Evolutionary conservation across 2,888 invertebrate genomes (phyloP).

Genomic region (Argyra leucocephala): DNA sequence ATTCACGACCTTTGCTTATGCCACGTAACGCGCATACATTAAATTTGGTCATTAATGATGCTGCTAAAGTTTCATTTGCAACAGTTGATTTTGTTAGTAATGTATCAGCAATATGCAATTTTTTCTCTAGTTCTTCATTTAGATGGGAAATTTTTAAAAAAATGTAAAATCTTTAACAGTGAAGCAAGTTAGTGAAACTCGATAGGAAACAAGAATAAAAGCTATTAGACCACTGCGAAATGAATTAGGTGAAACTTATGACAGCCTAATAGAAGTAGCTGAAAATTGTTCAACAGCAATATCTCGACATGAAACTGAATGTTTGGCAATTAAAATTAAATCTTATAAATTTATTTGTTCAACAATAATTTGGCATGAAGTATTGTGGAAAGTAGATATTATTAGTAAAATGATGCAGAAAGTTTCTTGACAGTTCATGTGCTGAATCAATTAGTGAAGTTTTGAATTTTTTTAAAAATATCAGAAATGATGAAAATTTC

Average conservation of each 20-base stretch:
- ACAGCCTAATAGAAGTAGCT: conserved; percentile 10
- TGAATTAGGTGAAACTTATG: conserved; percentile 10
- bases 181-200: conserved; percentile 14
- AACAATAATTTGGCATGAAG: too few relatives aligned
- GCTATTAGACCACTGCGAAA: conserved; percentile 7
- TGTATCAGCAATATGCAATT: conserved; percentile 18
- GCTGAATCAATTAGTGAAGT: conserved; percentile 9
- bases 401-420: conserved; percentile 10
- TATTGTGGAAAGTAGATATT: too few relatives aligned
- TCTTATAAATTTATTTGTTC: conserved; percentile 7
- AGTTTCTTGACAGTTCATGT: conserved; percentile 8
- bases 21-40: conserved; percentile 7
- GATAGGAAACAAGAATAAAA: conserved; percentile 16
- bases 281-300: conserved; percentile 8
- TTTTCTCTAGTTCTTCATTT: conserved; percentile 11
- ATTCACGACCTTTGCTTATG: conserved; percentile 7
- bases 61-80: conserved; percentile 11
- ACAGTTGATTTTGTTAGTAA: conserved; percentile 10
- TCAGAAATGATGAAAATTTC: conserved; percentile 8
- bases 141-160: conserved; percentile 11
- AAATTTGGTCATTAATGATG: conserved; percentile 7
- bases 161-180: background rate
- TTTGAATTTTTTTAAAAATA: conserved; percentile 9
- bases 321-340: conserved; percentile 5
- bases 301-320: conserved; percentile 9